Base-by-base conservation (phyloP, 1,140 invertebrate genomes). In the Drosophila nikananu region DNA sequence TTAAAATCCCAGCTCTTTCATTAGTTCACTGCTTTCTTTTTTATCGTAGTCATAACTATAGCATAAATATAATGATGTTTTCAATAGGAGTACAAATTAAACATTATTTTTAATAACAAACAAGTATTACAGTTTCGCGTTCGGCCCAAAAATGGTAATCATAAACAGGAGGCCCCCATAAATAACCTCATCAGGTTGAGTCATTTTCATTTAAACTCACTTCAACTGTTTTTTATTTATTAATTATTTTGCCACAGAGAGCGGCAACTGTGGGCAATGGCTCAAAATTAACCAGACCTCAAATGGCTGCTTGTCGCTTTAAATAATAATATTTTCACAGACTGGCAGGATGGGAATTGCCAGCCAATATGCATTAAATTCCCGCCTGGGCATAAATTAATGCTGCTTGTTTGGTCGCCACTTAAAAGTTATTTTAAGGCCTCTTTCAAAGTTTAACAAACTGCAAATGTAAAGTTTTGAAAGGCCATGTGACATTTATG, bases 281-380 rank as follows among this genome's bases (percentile, higher is more conserved):
- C 37, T 44, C 32, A 48, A 48, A 27, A 46, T 57, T 55, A 68
- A 46, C 46, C 37, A 51, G 66, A 52, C 49, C 54, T 71, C 42
- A 68, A 54, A 68, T 57, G 64, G 54, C 17, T n/a, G 35, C 5
- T 68, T 57, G 23, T 70, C 64, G 49, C 21, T 68, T 71, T 46
- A 46, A 71, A 57, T 46, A 37, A 68, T 46, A 39, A 68, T 46
- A 25, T 48, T 39, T 46, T 23, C n/a, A 12, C 39, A 67, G 39
- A 46, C 63, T 37, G 49, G 27, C 63, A 19, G 49, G 49, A 21
- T 1, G 67, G 67, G 67, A 71, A 68, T 68, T 39, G 32, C 30
- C 67, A 57, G 64, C n/a, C 67, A 57, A 71, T 71, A 57, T 71
- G 64, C 64, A 71, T 68, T 71, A 68, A 57, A 67, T 67, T 44